These are phyloP conservation scores for Tachysurus vachellii DNA, from an alignment of 2,113 vertebrate species.

Conservation along the genomic window DNA sequence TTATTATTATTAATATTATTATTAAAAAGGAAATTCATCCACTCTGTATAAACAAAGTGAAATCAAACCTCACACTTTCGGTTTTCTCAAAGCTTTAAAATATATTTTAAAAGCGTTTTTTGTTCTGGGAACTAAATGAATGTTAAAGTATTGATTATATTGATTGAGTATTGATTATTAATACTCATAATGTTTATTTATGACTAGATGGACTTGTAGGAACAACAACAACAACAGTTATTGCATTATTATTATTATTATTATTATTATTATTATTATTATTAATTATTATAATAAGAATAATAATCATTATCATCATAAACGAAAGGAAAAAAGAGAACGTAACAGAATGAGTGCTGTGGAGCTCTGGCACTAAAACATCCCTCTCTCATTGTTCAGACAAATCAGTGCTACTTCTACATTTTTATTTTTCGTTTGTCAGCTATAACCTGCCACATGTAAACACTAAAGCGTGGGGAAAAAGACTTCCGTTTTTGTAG, in stretches of 20 bases:
- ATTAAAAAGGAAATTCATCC: neutral
- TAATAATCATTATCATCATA: constrained; percentile 20
- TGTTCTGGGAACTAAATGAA: neutral
- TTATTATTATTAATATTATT: neutral
- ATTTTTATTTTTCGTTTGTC: too few relatives aligned
- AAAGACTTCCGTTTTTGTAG: too few relatives aligned
- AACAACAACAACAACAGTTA: neutral
- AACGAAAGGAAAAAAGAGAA: neutral
- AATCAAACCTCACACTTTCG: neutral
- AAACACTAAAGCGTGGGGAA: too few relatives aligned
- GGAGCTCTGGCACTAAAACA: neutral
- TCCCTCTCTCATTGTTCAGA: neutral
- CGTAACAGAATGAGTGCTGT: neutral
- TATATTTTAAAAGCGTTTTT: neutral
- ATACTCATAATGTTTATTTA: neutral
- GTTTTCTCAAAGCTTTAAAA: neutral
- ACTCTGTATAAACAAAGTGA: neutral
- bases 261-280: neutral
- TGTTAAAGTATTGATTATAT: constrained; percentile 13
- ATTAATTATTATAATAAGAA: neutral
- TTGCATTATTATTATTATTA: too few relatives aligned
- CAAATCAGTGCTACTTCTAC: too few relatives aligned
- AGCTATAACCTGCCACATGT: too few relatives aligned
- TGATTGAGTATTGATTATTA: neutral
- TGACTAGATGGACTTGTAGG: neutral